phyloP scores from a whole-genome alignment of 2,888 invertebrate genomes.

The Tachina lurida region DNA sequence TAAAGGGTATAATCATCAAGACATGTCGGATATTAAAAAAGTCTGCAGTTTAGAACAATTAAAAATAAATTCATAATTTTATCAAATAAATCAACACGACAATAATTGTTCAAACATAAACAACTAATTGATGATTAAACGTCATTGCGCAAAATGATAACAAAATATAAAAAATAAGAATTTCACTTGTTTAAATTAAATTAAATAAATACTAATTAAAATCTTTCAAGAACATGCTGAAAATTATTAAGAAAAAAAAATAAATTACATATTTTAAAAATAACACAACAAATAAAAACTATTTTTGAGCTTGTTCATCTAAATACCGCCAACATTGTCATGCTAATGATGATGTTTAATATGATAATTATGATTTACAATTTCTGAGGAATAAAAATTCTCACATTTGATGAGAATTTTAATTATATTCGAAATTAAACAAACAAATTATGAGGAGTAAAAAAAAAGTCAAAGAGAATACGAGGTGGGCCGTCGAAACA shows the following conservation, averaged over 20 bases:
- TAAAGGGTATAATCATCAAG: background rate
- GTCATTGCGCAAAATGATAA: slow-evolving; percentile 43
- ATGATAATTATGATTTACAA: slow-evolving; percentile 11
- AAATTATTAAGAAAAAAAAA: slow-evolving; percentile 14
- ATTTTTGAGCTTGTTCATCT: slow-evolving; percentile 2
- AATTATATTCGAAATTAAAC: slow-evolving; percentile 40
- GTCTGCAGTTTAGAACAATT: slow-evolving; percentile 5
- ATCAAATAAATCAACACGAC: slow-evolving; percentile 63
- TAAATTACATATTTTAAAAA: slow-evolving; percentile 11
- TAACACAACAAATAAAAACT: slow-evolving; percentile 26
- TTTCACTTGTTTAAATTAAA: slow-evolving; percentile 4
- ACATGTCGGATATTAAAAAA: slow-evolving; percentile 5
- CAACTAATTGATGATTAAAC: slow-evolving; percentile 62
- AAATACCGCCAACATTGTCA: background rate
- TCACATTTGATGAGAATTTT: slow-evolving; percentile 58
- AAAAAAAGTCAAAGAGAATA: slow-evolving; percentile 27
- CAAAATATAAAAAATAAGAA: slow-evolving; percentile 7
- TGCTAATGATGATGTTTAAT: slow-evolving; percentile 6
- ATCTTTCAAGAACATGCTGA: slow-evolving; percentile 11
- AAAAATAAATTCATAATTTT: slow-evolving; percentile 42
- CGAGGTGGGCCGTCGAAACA: background rate
- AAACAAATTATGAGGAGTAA: slow-evolving; percentile 26
- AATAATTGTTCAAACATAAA: slow-evolving; percentile 61
- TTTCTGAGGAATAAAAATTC: slow-evolving; percentile 20
- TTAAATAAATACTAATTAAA: slow-evolving; percentile 12